These are phyloP conservation scores for Stegodyphus mimosarum DNA, from an alignment of 1,140 invertebrate species.

Conservation along the genomic window DNA sequence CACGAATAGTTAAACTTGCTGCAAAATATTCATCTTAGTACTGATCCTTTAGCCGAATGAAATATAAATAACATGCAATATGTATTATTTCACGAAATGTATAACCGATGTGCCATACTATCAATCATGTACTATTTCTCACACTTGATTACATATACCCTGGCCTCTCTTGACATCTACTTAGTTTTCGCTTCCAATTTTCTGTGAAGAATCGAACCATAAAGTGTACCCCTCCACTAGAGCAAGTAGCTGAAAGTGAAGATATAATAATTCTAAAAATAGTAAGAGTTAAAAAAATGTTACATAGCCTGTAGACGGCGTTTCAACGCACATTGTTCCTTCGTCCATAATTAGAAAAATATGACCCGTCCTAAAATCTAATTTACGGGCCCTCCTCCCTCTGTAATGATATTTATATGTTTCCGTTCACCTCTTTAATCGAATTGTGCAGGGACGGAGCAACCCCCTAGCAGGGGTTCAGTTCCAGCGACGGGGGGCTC, in stretches of 20 bases:
- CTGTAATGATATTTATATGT: conserved; percentile 60
- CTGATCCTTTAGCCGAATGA: no score
- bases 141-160: no score
- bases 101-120: no score
- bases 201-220: no score
- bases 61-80: no score
- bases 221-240: neutral
- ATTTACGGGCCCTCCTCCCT: conserved; percentile 37
- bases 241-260: neutral
- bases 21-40: no score
- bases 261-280: neutral
- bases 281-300: neutral
- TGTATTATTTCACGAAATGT: no score
- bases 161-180: no score
- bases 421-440: conserved; percentile 57
- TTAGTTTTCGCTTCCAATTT: no score
- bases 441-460: conserved; percentile 33
- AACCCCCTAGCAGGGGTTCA: conserved; percentile 21
- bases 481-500: conserved; percentile 10
- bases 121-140: no score
- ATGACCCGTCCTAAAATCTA: conserved; percentile 56
- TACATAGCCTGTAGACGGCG: neutral
- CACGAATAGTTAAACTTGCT: no score
- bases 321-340: neutral
- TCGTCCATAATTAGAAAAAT: conserved; percentile 57